A percentile compares a stretch with the other conserved stretches of the same genome.
Evolutionary conservation across 2,113 vertebrate genomes (phyloP).

Genomic region (Amphilophus citrinellus): DNA sequence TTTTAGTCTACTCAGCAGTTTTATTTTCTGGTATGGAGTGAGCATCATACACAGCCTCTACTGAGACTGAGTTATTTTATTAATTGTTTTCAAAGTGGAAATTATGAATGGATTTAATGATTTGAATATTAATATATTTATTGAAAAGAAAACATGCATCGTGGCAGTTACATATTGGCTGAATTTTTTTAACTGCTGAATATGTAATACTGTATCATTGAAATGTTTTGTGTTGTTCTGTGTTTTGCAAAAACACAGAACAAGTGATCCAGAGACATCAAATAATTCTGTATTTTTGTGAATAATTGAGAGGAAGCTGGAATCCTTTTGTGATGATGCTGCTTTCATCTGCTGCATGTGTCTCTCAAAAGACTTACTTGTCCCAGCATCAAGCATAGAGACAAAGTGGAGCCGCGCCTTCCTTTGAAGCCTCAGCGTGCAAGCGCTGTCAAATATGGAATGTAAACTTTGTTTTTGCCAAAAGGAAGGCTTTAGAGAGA

Average conservation of each 20-base stretch:
- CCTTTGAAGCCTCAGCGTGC: background rate
- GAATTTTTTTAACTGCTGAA: background rate
- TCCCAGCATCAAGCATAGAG: background rate
- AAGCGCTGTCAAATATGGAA: constrained; percentile 14
- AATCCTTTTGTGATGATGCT: background rate
- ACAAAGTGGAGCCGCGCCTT: background rate
- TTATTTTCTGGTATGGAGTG: background rate
- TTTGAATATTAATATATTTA: background rate
- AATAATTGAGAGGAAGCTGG: background rate
- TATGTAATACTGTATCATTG: background rate
- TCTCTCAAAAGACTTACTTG: constrained; percentile 4
- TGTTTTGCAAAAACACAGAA: background rate
- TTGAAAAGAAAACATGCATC: background rate
- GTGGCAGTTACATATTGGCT: background rate
- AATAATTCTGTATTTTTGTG: background rate
- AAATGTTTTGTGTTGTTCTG: background rate
- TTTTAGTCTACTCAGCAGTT: background rate
- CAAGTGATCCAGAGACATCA: background rate
- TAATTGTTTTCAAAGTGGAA: background rate
- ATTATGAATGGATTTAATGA: background rate
- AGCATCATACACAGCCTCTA: background rate
- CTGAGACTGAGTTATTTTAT: background rate
- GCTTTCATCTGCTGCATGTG: background rate
- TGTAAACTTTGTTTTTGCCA: background rate
- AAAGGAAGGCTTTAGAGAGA: constrained; percentile 7